A percentile compares a stretch with the other conserved stretches of the same genome.
Conservation (phyloP, 2,797 vertebrate genomes). For the Tenualosa ilisha region DNA sequence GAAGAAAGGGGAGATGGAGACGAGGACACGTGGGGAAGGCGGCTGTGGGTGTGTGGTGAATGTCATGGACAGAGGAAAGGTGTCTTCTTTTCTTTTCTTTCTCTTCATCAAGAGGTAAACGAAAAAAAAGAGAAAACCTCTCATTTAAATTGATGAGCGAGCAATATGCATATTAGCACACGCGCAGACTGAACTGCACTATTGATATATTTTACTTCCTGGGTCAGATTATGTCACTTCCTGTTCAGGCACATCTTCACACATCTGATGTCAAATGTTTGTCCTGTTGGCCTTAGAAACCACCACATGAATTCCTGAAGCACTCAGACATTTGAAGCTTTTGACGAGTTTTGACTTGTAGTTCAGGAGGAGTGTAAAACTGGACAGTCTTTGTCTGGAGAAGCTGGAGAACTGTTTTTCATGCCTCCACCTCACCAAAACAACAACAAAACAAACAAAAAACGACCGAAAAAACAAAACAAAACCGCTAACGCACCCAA, state of each 20-base stretch:
- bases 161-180: not conserved
- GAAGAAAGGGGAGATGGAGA: not conserved
- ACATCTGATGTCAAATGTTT: not conserved
- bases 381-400: not conserved
- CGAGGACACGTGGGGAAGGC: too few species aligned
- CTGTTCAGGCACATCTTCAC: not conserved
- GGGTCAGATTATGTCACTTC: constrained; percentile 4
- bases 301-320: not conserved
- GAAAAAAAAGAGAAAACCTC: not conserved
- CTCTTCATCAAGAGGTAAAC: constrained; percentile 21
- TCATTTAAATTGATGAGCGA: not conserved
- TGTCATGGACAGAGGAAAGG: not conserved
- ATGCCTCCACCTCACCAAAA: not conserved
- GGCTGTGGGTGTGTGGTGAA: not conserved
- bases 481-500: not conserved
- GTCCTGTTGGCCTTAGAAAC: not conserved
- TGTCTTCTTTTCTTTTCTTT: not conserved
- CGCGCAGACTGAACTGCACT: not conserved
- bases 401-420: not conserved
- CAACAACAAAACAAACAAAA: not conserved
- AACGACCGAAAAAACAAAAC: not conserved
- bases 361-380: not conserved
- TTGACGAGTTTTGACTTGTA: not conserved
- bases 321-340: not conserved
- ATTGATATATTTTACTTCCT: constrained; percentile 20